Evolutionary conservation across 2,888 invertebrate genomes (phyloP), one percentile per base, ranked within the genome.

Genomic region (Caenorhabditis parvicauda): DNA sequence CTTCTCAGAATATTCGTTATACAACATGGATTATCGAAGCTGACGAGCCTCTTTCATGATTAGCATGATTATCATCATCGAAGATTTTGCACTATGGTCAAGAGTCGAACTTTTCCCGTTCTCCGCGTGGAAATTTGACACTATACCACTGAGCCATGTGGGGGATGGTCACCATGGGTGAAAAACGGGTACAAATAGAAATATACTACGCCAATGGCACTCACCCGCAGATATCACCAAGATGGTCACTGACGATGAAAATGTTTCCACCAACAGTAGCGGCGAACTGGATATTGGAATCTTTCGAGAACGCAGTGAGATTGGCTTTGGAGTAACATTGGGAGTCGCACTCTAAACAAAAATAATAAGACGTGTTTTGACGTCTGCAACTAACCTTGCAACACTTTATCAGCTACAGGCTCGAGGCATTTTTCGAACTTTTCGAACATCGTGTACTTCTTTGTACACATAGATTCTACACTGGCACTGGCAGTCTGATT

Each of bases 221-320:
- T 22, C 19, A 57, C 38, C 51, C 43, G 43, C 68, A 65, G n/a
- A 65, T 44, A 29, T 50, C 56, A 21, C 59, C 65, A 17, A 65
- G 44, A 42, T 68, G 68, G 14, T 57, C 59, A 25, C 52, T 56
- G 22, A 63, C 63, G 38, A 68, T 59, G 47, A 65, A 59, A 14
- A 58, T 48, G 35, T 65, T 68, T 51, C 68, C 68, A 29, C 68
- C 68, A 25, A 60, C 55, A 1, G 56, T 59, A 12, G 68, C 62
- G 21, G 65, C 63, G 28, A 55, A 57, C 22, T 65, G 48, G 42
- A 68, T 56, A 21, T 59, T 58, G 1, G 52, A 44, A 25, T 65
- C 37, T 24, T 55, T 37, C 5, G 68, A 22, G 44, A 63, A 68
- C 0, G 55, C 58, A 22, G 65, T 63, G 14, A 65, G 53, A 21